Conservation (phyloP, 2,113 vertebrate genomes). For the Lophochroa leadbeateri region DNA sequence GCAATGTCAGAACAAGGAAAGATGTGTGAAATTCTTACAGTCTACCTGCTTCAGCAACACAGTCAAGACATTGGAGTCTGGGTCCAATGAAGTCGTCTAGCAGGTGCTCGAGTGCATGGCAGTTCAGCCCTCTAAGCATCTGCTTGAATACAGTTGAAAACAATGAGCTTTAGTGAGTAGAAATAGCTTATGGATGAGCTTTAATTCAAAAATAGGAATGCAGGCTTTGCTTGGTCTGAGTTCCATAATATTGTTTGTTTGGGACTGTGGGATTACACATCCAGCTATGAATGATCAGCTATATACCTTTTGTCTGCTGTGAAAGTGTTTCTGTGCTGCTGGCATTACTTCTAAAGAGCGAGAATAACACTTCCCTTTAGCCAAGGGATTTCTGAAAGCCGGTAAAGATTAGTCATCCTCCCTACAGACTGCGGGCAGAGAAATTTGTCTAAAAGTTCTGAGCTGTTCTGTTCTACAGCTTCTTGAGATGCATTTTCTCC, state of each 20-base stretch:
- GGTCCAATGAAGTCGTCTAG: not conserved
- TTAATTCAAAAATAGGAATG: not conserved
- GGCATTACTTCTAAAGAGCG: not conserved
- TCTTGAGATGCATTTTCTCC: not conserved
- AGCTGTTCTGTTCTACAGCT: not conserved
- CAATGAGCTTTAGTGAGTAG: not conserved
- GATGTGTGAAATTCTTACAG: not conserved
- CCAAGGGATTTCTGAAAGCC: not conserved
- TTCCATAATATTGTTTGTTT: not conserved
- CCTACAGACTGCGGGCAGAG: not conserved
- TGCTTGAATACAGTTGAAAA: not conserved
- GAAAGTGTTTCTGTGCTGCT: not conserved
- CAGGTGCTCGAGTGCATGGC: not conserved
- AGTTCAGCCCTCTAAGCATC: not conserved
- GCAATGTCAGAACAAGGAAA: not conserved
- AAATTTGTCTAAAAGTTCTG: not conserved
- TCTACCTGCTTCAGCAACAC: not conserved
- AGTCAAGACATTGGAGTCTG: not conserved
- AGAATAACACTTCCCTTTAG: not conserved
- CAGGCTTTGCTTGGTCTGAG: not conserved
- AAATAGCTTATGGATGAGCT: not conserved
- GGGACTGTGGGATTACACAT: not conserved
- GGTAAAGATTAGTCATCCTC: not conserved
- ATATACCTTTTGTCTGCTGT: not conserved
- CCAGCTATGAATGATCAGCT: not conserved